These are phyloP conservation scores for Aphelenchoides bicaudatus DNA, from an alignment of 2,888 invertebrate species.

Conservation along the genomic window DNA sequence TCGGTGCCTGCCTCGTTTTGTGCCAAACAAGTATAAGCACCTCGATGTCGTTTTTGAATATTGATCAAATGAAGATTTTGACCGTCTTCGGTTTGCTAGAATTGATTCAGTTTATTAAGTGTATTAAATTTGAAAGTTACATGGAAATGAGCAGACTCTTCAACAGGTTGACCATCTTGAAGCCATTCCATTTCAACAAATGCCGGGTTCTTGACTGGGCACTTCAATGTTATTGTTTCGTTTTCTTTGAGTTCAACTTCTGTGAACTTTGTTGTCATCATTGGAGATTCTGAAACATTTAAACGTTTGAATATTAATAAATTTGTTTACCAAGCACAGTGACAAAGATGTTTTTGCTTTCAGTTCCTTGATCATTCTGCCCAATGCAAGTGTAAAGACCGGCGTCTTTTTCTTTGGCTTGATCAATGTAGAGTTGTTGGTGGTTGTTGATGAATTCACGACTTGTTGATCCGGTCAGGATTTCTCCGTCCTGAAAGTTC, in stretches of 20 bases:
- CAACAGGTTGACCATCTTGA: constrained; percentile 43
- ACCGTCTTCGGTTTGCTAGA: constrained; percentile 44
- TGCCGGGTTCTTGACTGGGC: constrained; percentile 55
- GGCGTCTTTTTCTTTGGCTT: constrained; percentile 55
- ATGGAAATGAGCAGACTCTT: constrained; percentile 31
- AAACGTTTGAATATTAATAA: background rate
- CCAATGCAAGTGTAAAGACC: constrained; percentile 68
- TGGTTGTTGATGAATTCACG: constrained; percentile 41
- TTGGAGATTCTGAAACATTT: constrained; percentile 45
- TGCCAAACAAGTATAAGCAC: constrained; percentile 67
- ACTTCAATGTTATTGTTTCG: constrained; percentile 66
- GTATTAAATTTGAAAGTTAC: constrained; percentile 11
- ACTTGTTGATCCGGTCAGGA: constrained; percentile 16
- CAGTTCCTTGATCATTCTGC: constrained; percentile 66
- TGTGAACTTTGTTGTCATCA: constrained; percentile 29
- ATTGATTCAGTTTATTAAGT: background rate
- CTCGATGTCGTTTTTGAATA: constrained; percentile 64
- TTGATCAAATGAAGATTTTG: constrained; percentile 49
- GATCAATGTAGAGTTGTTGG: constrained; percentile 47
- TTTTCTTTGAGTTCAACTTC: constrained; percentile 63
- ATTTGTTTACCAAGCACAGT: constrained; percentile 66
- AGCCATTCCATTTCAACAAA: constrained; percentile 40
- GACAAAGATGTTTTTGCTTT: constrained; percentile 65
- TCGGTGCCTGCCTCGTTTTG: constrained; percentile 66
- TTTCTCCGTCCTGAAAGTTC: constrained; percentile 41